A percentile compares a stretch with the other conserved stretches of the same genome.
Evolutionary conservation across 2,113 vertebrate species (phyloP).

Genomic region (Perccottus glenii): DNA sequence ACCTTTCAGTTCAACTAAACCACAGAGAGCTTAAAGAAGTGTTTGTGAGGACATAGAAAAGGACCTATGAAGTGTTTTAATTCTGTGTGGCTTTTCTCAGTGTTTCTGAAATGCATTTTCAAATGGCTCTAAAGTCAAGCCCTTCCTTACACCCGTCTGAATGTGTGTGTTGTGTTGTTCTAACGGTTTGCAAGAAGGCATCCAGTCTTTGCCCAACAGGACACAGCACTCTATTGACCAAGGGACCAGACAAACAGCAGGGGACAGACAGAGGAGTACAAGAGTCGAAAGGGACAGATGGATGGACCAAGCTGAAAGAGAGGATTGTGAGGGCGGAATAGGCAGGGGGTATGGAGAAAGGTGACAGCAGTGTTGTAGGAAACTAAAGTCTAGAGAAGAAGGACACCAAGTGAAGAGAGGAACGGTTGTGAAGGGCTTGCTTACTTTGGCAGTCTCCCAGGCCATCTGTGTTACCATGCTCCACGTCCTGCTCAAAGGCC

Average conservation of each 20-base stretch:
- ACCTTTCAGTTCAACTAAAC: neutral
- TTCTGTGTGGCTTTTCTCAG: slow-evolving; percentile 8
- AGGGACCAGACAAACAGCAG: slow-evolving; percentile 52
- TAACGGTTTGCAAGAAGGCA: slow-evolving; percentile 48
- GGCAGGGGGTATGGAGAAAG: slow-evolving; percentile 54
- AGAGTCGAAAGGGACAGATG: slow-evolving; percentile 66
- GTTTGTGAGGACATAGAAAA: slow-evolving; percentile 6
- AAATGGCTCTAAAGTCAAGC: slow-evolving; percentile 36
- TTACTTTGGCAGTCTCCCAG: slow-evolving; percentile 99
- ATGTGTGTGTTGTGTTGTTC: slow-evolving; percentile 53
- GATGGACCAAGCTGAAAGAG: slow-evolving; percentile 67
- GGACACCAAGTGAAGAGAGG: slow-evolving; percentile 53
- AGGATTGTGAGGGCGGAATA: slow-evolving; percentile 66
- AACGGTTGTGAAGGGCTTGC: slow-evolving; percentile 71
- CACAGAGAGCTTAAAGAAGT: neutral
- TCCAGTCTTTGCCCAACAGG: slow-evolving; percentile 50
- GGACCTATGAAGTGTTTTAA: slow-evolving; percentile 3
- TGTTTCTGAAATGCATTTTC: slow-evolving; percentile 41
- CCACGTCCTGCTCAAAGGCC: slow-evolving; percentile 96
- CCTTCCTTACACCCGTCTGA: slow-evolving; percentile 37
- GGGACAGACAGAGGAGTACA: slow-evolving; percentile 45
- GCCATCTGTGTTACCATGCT: slow-evolving; percentile 97
- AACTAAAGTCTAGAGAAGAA: slow-evolving; percentile 33
- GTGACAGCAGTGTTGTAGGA: slow-evolving; percentile 55
- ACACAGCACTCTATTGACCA: slow-evolving; percentile 59